Evolutionary conservation across 2,113 vertebrate species (phyloP), one percentile per base, ranked within the genome.

Genomic region (Archilochus colubris): DNA sequence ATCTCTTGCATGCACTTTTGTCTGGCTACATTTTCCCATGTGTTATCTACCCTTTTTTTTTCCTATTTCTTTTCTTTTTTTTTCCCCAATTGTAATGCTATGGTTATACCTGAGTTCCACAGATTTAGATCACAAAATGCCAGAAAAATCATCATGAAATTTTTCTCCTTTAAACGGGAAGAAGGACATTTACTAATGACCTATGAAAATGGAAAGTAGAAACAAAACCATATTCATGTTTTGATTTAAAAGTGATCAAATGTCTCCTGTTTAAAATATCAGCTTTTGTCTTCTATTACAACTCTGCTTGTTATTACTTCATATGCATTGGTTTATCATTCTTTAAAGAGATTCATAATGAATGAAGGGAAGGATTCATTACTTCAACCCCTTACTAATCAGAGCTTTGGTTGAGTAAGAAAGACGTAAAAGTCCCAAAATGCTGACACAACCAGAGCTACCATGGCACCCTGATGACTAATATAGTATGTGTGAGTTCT

Each of bases 1-100:
- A 85, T 93, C 51, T 94, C 48, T 74, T 79, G 75, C 54, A 62
- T 61, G 69, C 76, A 89, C 33, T 86, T 93, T 54, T 95, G 76
- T 92, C 92, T 96, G 83, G 89, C 68, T 75, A 27, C 61, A 75
- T 94, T 97, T 96, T 95, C 96, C 95, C 96, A 96, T 75, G 66
- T 81, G 68, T 88, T 96, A 95, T 93, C 96, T 93, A 59, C 0
- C 2, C 25, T 80, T 7, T 9, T 70, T 51, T n/a, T 51, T 72
- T 61, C 16, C 12, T 50, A 11, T 40, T 40, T 40, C 40, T 40
- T 40, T 40, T 0, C 2, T 25, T 82, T 7, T 9, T 54, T 31
- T 25, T 7, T 0, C 2, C 24, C 14, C 4, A 40, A 46, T 79
- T 83, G 36, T 82, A 75, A 87, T 63, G 43, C 20, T 91, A 18